Conservation (phyloP, 2,113 vertebrate genomes). For the Ptilonorhynchus violaceus region DNA sequence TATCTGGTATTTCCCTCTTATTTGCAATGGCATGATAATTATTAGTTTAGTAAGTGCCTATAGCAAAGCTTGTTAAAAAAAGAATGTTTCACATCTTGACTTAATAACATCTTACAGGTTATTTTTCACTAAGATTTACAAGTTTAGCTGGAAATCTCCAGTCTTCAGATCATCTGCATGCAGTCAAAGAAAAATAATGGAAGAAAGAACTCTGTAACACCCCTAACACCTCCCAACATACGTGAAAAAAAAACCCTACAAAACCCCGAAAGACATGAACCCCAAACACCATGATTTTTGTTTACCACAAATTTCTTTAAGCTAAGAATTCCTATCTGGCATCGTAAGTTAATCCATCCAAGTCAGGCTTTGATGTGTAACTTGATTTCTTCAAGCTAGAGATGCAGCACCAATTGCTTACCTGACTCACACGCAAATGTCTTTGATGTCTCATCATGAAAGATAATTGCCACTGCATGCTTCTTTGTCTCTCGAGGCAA, state of each 20-base stretch:
- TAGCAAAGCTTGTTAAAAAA: background rate
- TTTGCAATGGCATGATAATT: background rate
- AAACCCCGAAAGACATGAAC: background rate
- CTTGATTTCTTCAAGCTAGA: conserved; percentile 25
- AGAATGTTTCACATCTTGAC: background rate
- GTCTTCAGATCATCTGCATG: conserved; percentile 37
- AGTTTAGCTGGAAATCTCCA: conserved; percentile 48
- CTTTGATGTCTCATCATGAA: conserved; percentile 96
- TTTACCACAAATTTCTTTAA: conserved; percentile 49
- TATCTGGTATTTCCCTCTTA: background rate
- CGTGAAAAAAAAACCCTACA: background rate
- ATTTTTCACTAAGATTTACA: conserved; percentile 51
- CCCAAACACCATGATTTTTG: background rate
- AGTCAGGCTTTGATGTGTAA: conserved; percentile 19
- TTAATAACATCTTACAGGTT: background rate
- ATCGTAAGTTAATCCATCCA: background rate
- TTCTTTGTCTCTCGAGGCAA: conserved; percentile 98
- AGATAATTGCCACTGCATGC: conserved; percentile 97
- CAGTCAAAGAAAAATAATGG: conserved; percentile 47
- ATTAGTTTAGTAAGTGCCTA: background rate
- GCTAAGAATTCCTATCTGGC: conserved; percentile 31
- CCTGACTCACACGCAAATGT: conserved; percentile 99
- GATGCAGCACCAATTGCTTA: conserved; percentile 72
- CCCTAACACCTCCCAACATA: background rate
- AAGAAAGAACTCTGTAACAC: background rate